These are phyloP conservation scores for Anguilla japonica DNA, from an alignment of 2,113 vertebrate genomes.

Conservation along the genomic window DNA sequence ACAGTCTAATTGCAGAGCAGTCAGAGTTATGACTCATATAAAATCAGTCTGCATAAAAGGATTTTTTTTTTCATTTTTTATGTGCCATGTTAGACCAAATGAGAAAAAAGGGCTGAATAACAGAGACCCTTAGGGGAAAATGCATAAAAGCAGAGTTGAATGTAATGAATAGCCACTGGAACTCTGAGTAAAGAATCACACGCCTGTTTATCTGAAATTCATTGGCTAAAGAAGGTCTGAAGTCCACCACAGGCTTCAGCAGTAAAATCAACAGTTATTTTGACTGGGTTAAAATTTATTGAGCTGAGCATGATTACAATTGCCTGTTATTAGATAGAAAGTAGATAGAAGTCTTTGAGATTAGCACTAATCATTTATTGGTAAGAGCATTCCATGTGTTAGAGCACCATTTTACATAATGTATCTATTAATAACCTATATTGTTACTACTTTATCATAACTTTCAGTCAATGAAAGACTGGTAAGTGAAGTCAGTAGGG, in stretches of 20 bases:
- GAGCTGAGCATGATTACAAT: background rate
- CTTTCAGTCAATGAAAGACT: too few relatives aligned
- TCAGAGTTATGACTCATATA: background rate
- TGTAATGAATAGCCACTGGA: too few relatives aligned
- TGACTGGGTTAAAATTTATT: background rate
- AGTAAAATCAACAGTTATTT: background rate
- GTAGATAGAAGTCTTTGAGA: background rate
- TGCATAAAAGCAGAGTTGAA: background rate
- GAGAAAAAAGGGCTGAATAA: background rate
- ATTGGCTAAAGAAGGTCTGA: background rate
- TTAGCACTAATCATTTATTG: background rate
- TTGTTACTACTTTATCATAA: too few relatives aligned
- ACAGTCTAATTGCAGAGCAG: background rate
- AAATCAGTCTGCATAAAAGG: background rate
- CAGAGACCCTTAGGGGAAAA: background rate
- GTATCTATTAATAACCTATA: too few relatives aligned
- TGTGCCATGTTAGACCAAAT: background rate
- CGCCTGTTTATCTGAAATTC: background rate
- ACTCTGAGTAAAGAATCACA: too few relatives aligned
- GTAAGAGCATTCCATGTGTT: background rate
- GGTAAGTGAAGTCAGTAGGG: too few relatives aligned
- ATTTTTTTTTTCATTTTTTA: background rate
- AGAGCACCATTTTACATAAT: too few relatives aligned
- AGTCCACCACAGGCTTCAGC: background rate
- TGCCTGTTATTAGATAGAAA: background rate